phyloP scores from a whole-genome alignment of 2,113 vertebrate species.

The Bolborhynchus lineola region DNA sequence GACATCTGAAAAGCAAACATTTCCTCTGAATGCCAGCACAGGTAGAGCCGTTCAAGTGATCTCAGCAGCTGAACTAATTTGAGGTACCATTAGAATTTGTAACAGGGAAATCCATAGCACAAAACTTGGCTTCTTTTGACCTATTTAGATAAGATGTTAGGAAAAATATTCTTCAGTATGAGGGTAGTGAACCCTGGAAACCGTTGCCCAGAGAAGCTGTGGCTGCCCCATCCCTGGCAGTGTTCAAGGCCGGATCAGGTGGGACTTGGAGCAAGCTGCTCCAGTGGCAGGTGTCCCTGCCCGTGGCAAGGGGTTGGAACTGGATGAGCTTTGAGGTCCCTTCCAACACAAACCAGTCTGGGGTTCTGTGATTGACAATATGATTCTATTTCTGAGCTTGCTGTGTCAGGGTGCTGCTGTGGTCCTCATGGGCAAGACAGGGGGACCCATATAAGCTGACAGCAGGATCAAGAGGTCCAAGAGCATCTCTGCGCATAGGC shows the following conservation, averaged over 20 bases:
- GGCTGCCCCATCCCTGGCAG: not conserved
- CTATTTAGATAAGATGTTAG: not conserved
- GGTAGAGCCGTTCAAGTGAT: not conserved
- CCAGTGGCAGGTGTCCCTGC: not conserved
- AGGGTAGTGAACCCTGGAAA: not conserved
- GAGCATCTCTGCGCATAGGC: rapidly evolving
- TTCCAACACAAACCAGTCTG: not conserved
- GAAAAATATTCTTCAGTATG: not conserved
- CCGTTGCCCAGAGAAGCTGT: not conserved
- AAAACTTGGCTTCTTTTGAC: not conserved
- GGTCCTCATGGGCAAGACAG: not conserved
- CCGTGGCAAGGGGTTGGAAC: not conserved
- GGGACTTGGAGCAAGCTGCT: not conserved
- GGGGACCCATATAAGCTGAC: rapidly evolving
- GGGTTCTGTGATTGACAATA: not conserved
- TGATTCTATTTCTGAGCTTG: not conserved
- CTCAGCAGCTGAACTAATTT: not conserved
- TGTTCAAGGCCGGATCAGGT: not conserved
- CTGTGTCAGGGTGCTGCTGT: not conserved
- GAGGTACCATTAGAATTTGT: constrained; percentile 34
- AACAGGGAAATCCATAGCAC: not conserved
- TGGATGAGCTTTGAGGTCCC: not conserved
- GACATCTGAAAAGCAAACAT: constrained; percentile 16
- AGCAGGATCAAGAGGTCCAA: not conserved
- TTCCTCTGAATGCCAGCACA: not conserved